These are phyloP conservation scores for Heteromormyrus szaboi DNA, from an alignment of 2,797 vertebrate genomes.

Conservation along the genomic window DNA sequence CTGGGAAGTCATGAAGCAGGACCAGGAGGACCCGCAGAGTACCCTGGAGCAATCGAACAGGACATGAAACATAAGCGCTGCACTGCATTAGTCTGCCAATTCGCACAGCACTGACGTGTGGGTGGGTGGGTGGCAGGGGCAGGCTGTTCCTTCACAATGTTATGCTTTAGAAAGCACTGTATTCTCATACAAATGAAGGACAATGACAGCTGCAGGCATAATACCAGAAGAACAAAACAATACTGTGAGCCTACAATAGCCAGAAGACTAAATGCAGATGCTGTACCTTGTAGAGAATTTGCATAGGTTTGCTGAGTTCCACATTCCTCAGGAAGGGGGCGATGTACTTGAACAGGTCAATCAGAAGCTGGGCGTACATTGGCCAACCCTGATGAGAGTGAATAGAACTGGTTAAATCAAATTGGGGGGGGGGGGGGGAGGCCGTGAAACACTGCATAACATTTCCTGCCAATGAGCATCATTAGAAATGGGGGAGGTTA, in stretches of 20 bases:
- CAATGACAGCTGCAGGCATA: neutral
- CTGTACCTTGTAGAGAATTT: slow-evolving; percentile 98
- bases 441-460: neutral
- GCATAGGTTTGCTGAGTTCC: slow-evolving; percentile 99
- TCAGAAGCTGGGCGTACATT: slow-evolving; percentile 96
- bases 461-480: neutral
- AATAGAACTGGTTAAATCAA: neutral
- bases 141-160: neutral
- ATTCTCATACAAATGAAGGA: neutral
- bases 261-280: neutral
- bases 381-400: slow-evolving; percentile 82
- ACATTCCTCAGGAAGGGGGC: slow-evolving; percentile 97
- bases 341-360: slow-evolving; percentile 97
- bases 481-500: neutral
- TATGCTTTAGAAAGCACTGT: neutral
- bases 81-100: neutral
- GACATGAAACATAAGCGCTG: neutral
- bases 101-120: neutral
- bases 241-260: neutral
- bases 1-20: slow-evolving; percentile 94
- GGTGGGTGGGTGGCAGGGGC: neutral
- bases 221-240: neutral
- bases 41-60: slow-evolving; percentile 59
- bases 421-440: too few relatives aligned
- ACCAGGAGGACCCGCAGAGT: slow-evolving; percentile 93